A percentile compares a stretch with the other conserved stretches of the same genome.
phyloP scores from a whole-genome alignment of 2,113 vertebrate species.

The Phoxinus phoxinus region DNA sequence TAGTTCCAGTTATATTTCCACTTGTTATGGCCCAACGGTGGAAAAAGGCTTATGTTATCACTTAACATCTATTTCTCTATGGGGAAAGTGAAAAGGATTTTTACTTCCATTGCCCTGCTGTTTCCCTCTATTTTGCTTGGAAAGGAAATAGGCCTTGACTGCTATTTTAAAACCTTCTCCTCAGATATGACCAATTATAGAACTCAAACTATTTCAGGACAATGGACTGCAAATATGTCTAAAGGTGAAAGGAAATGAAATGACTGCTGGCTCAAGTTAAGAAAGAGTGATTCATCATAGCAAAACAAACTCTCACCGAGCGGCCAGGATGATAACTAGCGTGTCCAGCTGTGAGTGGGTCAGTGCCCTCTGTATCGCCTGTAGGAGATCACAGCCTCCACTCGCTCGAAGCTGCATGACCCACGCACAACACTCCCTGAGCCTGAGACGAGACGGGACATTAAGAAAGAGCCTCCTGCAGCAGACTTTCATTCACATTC shows the following conservation, averaged over 20 bases:
- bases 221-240: neutral
- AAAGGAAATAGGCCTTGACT: neutral
- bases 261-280: neutral
- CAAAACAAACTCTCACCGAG: slow-evolving; percentile 72
- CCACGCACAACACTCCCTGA: slow-evolving; percentile 78
- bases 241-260: neutral
- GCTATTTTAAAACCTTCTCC: slow-evolving; percentile 4
- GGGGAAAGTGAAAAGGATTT: neutral
- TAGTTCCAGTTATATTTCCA: too few species aligned
- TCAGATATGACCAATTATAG: neutral
- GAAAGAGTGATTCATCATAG: slow-evolving; percentile 14
- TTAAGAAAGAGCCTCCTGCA: neutral
- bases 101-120: neutral
- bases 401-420: slow-evolving; percentile 67
- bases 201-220: neutral
- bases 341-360: slow-evolving; percentile 70
- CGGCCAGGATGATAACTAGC: slow-evolving; percentile 74
- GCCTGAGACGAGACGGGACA: slow-evolving; percentile 60
- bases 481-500: neutral
- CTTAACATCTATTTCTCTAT: neutral
- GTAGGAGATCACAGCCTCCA: slow-evolving; percentile 75
- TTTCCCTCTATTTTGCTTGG: neutral
- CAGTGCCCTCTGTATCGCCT: slow-evolving; percentile 71
- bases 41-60: too few species aligned
- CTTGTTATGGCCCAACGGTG: too few species aligned